Base-by-base conservation (phyloP, 2,797 vertebrate genomes). In the Gila robusta region DNA sequence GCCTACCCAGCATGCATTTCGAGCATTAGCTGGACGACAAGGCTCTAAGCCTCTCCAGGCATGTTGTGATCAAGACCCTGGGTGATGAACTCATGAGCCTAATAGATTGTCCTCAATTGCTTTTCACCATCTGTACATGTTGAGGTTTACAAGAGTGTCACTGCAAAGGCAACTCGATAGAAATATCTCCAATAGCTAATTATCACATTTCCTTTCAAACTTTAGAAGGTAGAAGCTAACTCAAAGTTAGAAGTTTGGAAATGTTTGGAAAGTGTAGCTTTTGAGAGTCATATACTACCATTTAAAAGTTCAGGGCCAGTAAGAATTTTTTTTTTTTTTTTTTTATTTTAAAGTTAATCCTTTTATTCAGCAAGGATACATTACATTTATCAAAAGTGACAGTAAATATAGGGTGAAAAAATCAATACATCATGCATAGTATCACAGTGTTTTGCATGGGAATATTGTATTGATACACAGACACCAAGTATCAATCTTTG, bases 111-210 rank as follows among this genome's bases (percentile, higher is more conserved):
- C 17, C 39, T 73, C 14, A 74, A 47, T 83, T 73, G n/a, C 81
- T 47, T 73, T 59, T 73, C 26, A 35, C 70, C 52, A 73, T 73
- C 70, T 83, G 81, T 62, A 44, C n/a, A 70, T 83, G 81, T 47
- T 44, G 23, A 62, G 19, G n/a, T 32, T 44, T 73, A 56, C 52
- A 56, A 73, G 10, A 14, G 26, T 54, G 28, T 52, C 44, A 44
- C 39, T 71, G 64, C 47, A 47, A 66, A 66, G 59, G 32, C 44
- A 82, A 17, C 10, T 52, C 1, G 9, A 0, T 52, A 32, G 23
- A 71, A 81, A 71, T 19, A 26, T 54, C 23, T 39, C 9, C 8
- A 54, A 54, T 23, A 39, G 12, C 32, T 26, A 14, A 70, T 37
- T 26, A 16, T 83, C 54, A n/a, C n/a, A 70, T 59, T 71, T 54